Evolutionary conservation across 2,888 invertebrate species (phyloP), one percentile per base, ranked within the genome.

Genomic region (Eulithis prunata): DNA sequence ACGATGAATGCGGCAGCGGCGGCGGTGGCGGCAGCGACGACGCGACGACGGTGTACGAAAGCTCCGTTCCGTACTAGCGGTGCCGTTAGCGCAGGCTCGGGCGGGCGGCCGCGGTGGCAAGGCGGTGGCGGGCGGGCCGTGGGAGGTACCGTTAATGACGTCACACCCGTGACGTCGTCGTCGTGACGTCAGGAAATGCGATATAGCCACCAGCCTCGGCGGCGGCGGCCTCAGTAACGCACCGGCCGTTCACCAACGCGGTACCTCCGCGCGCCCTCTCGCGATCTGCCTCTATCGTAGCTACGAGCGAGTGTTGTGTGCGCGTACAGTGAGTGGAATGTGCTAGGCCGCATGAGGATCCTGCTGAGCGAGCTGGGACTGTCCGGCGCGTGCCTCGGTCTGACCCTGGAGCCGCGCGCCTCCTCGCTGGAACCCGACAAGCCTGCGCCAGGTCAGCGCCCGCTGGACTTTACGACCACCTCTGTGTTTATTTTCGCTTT

Each of bases 141-240:
- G 91, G 91, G 91, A 91, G 91, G 92, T 93, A 91, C 93, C 93
- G 93, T 92, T 93, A 92, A 89, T 91, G 91, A 91, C 92, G 91
- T 91, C 87, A 80, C 85, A 69, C 73, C 75, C 66, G 84, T 92
- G 91, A 93, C 91, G 93, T 91, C 87, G 80, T 81, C 73, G 77
- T 77, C 75, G 87, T 93, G 93, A 93, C 93, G 93, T 93, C 93
- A 93, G 88, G 76, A 82, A 80, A 78, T 85, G 92, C 90, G 93
- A 93, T 93, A 93, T 93, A 93, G 93, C 88, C 91, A 88, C 89
- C 89, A 87, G 90, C 84, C 88, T 89, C 89, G 83, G 87, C 89
- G 90, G 89, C 90, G 91, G 90, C 91, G 91, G 91, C 92, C 91
- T 93, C 92, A 93, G 93, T 93, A 93, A 90, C 91, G 91, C 92